A percentile compares a stretch with the other conserved stretches of the same genome.
Evolutionary conservation across 2,113 vertebrate species (phyloP).

Genomic region (Phyllostomus hastatus): DNA sequence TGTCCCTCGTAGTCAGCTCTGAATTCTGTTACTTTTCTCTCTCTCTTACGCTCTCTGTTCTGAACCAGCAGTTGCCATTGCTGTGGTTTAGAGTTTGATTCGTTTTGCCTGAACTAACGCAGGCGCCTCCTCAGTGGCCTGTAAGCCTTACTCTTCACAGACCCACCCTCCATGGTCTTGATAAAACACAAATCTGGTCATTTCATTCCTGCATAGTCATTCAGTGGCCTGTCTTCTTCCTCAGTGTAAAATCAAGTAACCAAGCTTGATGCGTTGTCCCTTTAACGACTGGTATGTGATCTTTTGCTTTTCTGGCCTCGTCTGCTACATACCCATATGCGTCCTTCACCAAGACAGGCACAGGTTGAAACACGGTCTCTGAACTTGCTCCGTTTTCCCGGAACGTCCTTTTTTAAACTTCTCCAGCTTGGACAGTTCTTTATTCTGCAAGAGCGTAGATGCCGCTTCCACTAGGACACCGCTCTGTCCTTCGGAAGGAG

Average conservation of each 20-base stretch:
- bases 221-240: background rate
- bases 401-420: background rate
- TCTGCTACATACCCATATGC: background rate
- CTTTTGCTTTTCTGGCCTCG: background rate
- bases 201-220: background rate
- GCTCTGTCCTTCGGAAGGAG: background rate
- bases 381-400: background rate
- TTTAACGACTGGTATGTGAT: background rate
- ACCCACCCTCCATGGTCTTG: background rate
- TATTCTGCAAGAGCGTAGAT: background rate
- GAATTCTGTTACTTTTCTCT: background rate
- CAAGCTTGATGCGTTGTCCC: background rate
- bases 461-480: background rate
- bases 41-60: no score
- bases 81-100: background rate
- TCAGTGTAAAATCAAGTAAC: background rate
- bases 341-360: background rate
- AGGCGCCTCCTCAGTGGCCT: background rate
- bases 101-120: background rate
- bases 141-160: background rate
- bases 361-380: background rate
- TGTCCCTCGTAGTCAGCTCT: background rate
- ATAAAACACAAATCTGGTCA: background rate
- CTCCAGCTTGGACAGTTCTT: background rate
- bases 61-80: background rate